Percentiles rank a stretch among this genome's conserved stretches.
Conservation (phyloP, 2,113 vertebrate species). For the Haemorhous mexicanus region DNA sequence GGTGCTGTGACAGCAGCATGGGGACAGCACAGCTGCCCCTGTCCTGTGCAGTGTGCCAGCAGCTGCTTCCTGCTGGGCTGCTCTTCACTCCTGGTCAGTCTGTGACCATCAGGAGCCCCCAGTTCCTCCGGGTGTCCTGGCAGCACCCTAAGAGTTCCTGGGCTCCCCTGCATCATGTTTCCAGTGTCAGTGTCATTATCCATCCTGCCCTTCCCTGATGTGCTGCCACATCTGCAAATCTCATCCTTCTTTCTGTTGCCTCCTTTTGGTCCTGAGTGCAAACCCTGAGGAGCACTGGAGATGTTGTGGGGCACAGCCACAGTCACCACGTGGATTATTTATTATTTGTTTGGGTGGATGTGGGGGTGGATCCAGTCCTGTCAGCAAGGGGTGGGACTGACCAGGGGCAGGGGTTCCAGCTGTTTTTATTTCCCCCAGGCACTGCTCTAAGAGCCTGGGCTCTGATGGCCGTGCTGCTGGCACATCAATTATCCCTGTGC, state of each 20-base stretch:
- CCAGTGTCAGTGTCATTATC: accelerated
- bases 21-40: neutral
- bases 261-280: no score
- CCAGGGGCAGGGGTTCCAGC: accelerated
- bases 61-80: accelerated
- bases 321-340: accelerated
- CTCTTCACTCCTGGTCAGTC: accelerated
- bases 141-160: neutral
- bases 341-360: accelerated
- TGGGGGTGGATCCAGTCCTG: no score
- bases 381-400: accelerated
- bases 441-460: neutral
- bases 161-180: accelerated
- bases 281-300: neutral
- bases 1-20: accelerated
- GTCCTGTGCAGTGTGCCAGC: accelerated
- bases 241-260: neutral
- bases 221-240: neutral
- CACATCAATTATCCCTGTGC: slow-evolving; percentile 52
- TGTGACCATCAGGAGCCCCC: accelerated
- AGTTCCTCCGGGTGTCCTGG: neutral
- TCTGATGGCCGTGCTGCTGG: neutral
- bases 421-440: accelerated
- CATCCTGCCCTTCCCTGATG: neutral
- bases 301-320: accelerated